A percentile compares a stretch with the other conserved stretches of the same genome.
phyloP scores from a whole-genome alignment of 92 coral and sea anemone genomes.

The Epizoanthus stellaris region DNA sequence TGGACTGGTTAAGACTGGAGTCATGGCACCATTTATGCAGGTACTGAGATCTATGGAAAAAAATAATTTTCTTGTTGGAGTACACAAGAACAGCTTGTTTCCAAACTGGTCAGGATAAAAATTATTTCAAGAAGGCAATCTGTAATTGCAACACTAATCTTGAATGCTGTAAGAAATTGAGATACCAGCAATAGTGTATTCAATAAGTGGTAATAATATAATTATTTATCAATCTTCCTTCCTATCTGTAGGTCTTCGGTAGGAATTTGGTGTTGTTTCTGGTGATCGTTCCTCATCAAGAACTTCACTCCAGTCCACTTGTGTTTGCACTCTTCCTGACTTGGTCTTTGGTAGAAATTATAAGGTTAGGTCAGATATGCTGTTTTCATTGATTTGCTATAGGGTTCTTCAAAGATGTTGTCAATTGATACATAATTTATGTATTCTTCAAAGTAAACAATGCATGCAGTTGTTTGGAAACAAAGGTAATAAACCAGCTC shows the following conservation, averaged over 20 bases:
- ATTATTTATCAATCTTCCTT: not conserved
- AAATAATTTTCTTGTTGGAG: not conserved
- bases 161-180: no score
- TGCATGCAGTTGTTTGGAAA: no score
- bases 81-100: not conserved
- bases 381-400: no score
- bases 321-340: slow-evolving; percentile 79
- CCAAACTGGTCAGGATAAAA: not conserved
- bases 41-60: slow-evolving; percentile 34
- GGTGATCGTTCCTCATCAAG: slow-evolving; percentile 83
- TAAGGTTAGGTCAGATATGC: slow-evolving; percentile 64
- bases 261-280: slow-evolving; percentile 82
- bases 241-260: slow-evolving; percentile 73
- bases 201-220: not conserved
- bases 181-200: no score
- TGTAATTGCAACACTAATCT: no score
- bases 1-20: slow-evolving; percentile 85
- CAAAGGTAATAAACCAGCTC: no score
- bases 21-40: slow-evolving; percentile 87
- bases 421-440: no score
- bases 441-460: no score
- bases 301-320: slow-evolving; percentile 80
- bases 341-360: slow-evolving; percentile 94
- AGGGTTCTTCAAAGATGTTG: not conserved
- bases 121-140: not conserved